phyloP scores from a whole-genome alignment of 2,797 vertebrate species.

The Coilia nasus region DNA sequence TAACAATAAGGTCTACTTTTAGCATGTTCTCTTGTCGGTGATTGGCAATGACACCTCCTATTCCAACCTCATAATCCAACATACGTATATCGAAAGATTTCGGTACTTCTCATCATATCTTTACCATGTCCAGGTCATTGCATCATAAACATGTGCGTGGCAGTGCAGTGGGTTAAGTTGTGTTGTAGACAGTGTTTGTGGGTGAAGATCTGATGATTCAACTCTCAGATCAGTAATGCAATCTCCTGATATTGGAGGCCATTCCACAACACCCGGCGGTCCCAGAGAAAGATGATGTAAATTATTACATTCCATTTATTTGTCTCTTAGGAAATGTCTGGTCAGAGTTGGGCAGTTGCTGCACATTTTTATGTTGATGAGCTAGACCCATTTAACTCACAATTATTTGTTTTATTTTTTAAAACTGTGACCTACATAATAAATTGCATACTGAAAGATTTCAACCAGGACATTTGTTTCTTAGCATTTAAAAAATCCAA shows the following conservation, averaged over 20 bases:
- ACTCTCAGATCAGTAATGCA: not conserved
- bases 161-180: not conserved
- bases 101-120: not conserved
- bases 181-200: not conserved
- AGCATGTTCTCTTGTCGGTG: not conserved
- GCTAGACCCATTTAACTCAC: no score
- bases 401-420: not conserved
- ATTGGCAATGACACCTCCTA: conserved; percentile 1
- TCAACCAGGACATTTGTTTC: not conserved
- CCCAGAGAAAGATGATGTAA: not conserved
- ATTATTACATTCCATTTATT: not conserved
- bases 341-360: no score
- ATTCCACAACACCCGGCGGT: not conserved
- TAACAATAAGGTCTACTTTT: not conserved
- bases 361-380: no score
- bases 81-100: not conserved
- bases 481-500: not conserved
- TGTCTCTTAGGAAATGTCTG: not conserved
- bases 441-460: not conserved
- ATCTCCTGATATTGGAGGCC: not conserved
- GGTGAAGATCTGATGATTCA: not conserved
- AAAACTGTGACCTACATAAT: not conserved
- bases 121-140: not conserved
- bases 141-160: not conserved
- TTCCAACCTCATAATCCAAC: not conserved